Evolutionary conservation across 2,797 vertebrate species (phyloP), one percentile per base, ranked within the genome.

Genomic region (Hybognathus amarus): DNA sequence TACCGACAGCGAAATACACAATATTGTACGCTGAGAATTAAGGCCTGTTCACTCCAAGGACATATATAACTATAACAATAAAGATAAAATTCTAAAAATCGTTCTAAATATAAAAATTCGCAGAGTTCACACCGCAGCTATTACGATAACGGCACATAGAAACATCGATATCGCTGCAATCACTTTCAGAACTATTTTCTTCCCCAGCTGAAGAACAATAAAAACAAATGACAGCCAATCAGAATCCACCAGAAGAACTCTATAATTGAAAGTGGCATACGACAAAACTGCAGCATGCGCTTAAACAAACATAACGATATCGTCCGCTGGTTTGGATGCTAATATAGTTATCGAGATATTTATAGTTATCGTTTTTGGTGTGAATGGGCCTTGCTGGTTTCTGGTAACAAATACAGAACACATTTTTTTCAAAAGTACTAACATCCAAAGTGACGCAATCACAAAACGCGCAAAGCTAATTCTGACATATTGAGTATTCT

Each of bases 401-500:
- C 56, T 63, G 68, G 18, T 61, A 45, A 73, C 38, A 61, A 71
- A 71, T 59, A 71, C 24, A 61, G 13, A 47, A 63, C 30, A 80
- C 40, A 38, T 18, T 50, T 81, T 71, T 22, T 47, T 33, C 20
- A 33, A n/a, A n/a, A 30, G 36, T 24, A 24, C 36, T 76, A 71
- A 81, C 61, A 77, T 63, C 75, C 9, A 67, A 79, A 66, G 12
- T 63, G 79, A 63, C 24, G 18, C 24, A 22, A 42, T 30, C 67
- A 47, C 54, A 33, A 73, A 71, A 47, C 24, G 1, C 27, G 15
- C 27, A 64, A 81, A 27, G 56, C 69, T 81, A 81, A 50, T n/a
- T 47, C 69, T 81, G n/a, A 81, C 42, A 66, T 82, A 52, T 64
- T 66, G 33, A 75, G 59, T 75, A 74, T 54, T 54, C 22, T 64